Evolutionary conservation across 2,113 vertebrate species (phyloP).

Genomic region (Natator depressus): DNA sequence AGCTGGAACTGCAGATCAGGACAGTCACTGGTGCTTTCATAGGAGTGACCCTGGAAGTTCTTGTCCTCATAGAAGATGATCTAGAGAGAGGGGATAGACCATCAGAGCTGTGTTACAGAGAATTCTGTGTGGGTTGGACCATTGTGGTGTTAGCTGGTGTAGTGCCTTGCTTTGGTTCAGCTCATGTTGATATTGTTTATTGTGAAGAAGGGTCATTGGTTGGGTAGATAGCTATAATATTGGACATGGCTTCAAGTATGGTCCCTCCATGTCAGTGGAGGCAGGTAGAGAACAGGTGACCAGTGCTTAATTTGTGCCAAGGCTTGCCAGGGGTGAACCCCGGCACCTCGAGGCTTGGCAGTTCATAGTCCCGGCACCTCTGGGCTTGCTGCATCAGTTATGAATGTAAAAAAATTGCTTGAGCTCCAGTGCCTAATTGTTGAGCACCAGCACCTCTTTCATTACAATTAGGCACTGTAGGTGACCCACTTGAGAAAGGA

Average conservation of each 20-base stretch:
- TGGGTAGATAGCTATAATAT: neutral
- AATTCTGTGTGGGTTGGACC: neutral
- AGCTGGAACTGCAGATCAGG: constrained; percentile 9
- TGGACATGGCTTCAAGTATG: neutral
- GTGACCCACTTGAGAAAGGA: neutral
- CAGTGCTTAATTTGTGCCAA: no score
- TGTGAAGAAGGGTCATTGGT: neutral
- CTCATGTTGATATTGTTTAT: neutral
- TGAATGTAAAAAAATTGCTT: no score
- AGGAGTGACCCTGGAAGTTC: constrained; percentile 54
- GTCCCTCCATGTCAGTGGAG: neutral
- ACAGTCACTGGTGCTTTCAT: constrained; percentile 32
- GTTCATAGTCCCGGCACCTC: no score
- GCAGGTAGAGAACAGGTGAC: neutral
- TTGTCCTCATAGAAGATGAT: constrained; percentile 65
- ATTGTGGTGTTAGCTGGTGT: neutral
- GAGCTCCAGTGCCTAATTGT: no score
- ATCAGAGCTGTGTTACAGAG: neutral
- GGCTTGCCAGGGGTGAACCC: no score
- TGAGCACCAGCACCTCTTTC: no score
- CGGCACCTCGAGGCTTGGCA: no score
- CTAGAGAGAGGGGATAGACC: neutral
- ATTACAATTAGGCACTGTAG: neutral
- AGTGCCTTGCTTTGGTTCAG: neutral
- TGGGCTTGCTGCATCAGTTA: no score